phyloP scores from a whole-genome alignment of 1,140 invertebrate species.

The Heterodera carotae region DNA sequence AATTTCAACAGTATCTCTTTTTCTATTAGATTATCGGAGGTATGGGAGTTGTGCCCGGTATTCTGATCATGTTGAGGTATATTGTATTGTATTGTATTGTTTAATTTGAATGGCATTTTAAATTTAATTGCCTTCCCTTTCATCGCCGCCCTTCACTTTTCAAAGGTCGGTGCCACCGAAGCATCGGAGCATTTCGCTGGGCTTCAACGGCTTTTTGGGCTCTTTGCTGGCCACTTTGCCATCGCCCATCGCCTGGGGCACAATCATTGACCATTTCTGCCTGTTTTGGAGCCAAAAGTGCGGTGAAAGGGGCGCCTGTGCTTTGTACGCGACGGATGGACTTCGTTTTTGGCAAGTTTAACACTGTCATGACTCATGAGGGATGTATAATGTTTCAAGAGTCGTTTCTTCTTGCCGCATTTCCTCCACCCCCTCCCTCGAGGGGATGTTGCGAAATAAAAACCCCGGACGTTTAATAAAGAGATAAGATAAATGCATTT shows the following conservation, averaged over 20 bases:
- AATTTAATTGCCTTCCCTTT: too few relatives aligned
- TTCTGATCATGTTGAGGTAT: slow-evolving; percentile 60
- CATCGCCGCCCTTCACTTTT: too few relatives aligned
- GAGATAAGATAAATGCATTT: too few relatives aligned
- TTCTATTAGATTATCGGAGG: slow-evolving; percentile 50
- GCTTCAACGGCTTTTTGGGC: slow-evolving; percentile 64
- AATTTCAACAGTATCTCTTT: background rate
- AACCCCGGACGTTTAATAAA: too few relatives aligned
- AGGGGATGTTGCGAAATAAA: too few relatives aligned
- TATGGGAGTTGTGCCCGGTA: slow-evolving; percentile 60
- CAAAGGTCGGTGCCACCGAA: slow-evolving; percentile 62
- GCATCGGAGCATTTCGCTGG: slow-evolving; percentile 60
- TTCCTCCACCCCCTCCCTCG: too few relatives aligned
- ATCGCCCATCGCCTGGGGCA: slow-evolving; percentile 66
- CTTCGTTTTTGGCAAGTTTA: slow-evolving; percentile 37
- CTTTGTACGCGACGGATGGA: slow-evolving; percentile 42
- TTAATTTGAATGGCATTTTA: slow-evolving; percentile 11
- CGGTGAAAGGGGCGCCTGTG: slow-evolving; percentile 63
- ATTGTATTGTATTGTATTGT: slow-evolving; percentile 1
- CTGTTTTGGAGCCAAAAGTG: slow-evolving; percentile 63
- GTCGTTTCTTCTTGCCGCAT: too few relatives aligned
- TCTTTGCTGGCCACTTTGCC: slow-evolving; percentile 64
- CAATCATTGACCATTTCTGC: slow-evolving; percentile 66
- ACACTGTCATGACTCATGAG: too few relatives aligned
- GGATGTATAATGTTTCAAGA: background rate